phyloP scores from a whole-genome alignment of 1,140 invertebrate species.

The Scylla paramamosain region DNA sequence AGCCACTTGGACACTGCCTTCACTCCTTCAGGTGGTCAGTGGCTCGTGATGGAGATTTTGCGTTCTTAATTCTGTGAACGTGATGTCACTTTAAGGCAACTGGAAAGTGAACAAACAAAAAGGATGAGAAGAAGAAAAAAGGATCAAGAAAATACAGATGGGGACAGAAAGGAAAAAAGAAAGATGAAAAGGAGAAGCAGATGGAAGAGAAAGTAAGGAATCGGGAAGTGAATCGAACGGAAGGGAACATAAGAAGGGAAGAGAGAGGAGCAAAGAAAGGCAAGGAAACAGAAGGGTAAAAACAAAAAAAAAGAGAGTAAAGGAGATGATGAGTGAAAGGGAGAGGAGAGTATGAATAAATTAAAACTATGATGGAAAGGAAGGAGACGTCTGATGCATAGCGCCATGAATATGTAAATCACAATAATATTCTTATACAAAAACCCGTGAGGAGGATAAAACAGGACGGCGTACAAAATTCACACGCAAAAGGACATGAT shows the following conservation, averaged over 20 bases:
- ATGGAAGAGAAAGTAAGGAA: not conserved
- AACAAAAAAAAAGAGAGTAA: not conserved
- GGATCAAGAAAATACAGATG: too few relatives aligned
- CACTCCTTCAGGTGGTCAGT: not conserved
- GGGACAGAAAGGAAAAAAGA: too few relatives aligned
- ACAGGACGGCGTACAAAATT: not conserved
- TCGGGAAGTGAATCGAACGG: not conserved
- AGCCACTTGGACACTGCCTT: not conserved
- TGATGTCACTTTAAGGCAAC: not conserved
- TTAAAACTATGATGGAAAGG: not conserved
- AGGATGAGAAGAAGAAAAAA: too few relatives aligned
- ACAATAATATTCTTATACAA: not conserved
- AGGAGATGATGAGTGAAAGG: not conserved
- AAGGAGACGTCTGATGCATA: not conserved
- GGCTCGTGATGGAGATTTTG: not conserved
- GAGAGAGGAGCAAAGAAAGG: too few relatives aligned
- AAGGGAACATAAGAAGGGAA: too few relatives aligned
- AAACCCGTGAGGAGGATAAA: not conserved
- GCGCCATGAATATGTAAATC: not conserved
- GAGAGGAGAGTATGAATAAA: not conserved
- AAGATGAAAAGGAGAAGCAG: not conserved
- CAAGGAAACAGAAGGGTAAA: not conserved
- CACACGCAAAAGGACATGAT: not conserved
- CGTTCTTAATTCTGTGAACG: not conserved
- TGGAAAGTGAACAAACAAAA: too few relatives aligned